Percentiles rank a stretch among this genome's conserved stretches.
Evolutionary conservation across 1,140 invertebrate species (phyloP).

Genomic region (Drosophila melanica): DNA sequence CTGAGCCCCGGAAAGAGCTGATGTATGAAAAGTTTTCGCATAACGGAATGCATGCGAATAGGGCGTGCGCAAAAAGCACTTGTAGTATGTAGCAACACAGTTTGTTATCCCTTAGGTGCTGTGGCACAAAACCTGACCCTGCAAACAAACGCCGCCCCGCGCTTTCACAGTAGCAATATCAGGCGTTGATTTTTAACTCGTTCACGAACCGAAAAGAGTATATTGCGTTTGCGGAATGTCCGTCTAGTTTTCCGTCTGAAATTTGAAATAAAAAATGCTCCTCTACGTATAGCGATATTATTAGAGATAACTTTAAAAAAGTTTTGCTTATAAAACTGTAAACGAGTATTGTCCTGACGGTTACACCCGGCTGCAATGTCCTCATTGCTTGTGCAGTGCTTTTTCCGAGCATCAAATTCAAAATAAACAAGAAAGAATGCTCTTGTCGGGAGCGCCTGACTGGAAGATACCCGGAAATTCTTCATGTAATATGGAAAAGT

Average conservation of each 20-base stretch:
- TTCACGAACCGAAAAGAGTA: no score
- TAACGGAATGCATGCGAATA: constrained; percentile 29
- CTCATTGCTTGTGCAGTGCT: constrained; percentile 8
- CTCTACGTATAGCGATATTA: no score
- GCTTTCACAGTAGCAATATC: neutral
- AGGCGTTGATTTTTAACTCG: constrained; percentile 24
- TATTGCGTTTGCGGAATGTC: no score
- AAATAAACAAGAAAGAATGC: constrained; percentile 17
- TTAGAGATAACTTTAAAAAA: no score
- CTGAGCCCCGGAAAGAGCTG: constrained; percentile 28
- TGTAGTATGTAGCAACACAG: constrained; percentile 34
- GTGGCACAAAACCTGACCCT: constrained; percentile 29
- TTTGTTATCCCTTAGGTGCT: constrained; percentile 24
- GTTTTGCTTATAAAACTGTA: no score
- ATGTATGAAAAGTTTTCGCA: constrained; percentile 30
- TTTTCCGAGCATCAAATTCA: constrained; percentile 9
- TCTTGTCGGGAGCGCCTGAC: neutral
- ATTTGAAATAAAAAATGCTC: no score
- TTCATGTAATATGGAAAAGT: neutral
- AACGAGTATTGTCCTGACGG: no score
- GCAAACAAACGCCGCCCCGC: neutral
- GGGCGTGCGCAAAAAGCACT: constrained; percentile 20
- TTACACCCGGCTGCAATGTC: no score
- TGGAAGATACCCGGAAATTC: neutral
- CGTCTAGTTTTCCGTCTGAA: no score